Evolutionary conservation across 2,113 vertebrate species (phyloP), one percentile per base, ranked within the genome.

Genomic region (Oncorhynchus mykiss): DNA sequence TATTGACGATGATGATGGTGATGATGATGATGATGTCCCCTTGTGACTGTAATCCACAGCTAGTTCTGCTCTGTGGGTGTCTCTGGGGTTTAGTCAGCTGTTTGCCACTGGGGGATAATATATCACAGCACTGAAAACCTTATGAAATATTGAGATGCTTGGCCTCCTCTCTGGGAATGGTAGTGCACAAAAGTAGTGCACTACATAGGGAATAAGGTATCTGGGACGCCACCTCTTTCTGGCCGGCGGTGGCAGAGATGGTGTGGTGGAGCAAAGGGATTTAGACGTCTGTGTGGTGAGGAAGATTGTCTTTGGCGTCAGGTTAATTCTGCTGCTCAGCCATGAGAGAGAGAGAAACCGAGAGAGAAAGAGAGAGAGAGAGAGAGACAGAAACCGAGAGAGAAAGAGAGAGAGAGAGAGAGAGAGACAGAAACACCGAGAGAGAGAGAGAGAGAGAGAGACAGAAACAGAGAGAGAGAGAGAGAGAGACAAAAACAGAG

Each of bases 81-180:
- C 20, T 18, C 13, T 54, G 39, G 57, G 54, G 48, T 66, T 29
- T 34, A 9, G 70, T 14, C 70, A 73, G 73, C 16, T 81, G 75
- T 75, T 81, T 20, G 45, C 48, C 67, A 31, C 71, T 45, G 27
- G 25, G 64, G 64, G 25, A 54, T 18, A 34, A 76, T 66, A 48
- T 24, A 27, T 65, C 34, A 22, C 27, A 54, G 57, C 9, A 64
- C 12, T 59, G 48, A 71, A 22, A 78, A 24, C 22, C 66, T 75
- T 45, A 70, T 45, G 69, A 72, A 69, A 78, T 60, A 77, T 64
- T 78, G 27, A 85, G 76, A 73, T 60, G 48, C 68, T 65, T 48
- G 14, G n/a, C 68, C 49, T 24, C 68, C 5, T 81, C 66, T 49
- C 49, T 13, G 14, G 16, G 5, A 54, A 54, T 54, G 49, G 12